phyloP scores from a whole-genome alignment of 2,113 vertebrate species.

The Trogon surrucura region DNA sequence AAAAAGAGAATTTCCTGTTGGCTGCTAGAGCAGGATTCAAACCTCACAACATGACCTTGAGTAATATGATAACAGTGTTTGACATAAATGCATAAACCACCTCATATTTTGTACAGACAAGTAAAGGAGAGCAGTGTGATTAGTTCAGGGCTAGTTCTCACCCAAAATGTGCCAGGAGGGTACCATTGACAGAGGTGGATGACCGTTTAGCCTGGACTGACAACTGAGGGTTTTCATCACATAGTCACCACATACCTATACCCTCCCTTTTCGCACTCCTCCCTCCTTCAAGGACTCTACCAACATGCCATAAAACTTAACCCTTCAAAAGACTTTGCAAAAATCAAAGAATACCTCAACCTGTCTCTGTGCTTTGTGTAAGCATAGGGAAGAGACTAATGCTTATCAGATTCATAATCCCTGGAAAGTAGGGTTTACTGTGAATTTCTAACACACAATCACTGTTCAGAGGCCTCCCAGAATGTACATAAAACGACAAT shows the following conservation, averaged over 20 bases:
- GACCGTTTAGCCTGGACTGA: background rate
- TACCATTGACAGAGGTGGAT: background rate
- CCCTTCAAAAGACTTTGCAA: background rate
- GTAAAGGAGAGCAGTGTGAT: background rate
- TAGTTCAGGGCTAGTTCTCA: background rate
- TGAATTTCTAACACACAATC: background rate
- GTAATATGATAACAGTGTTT: background rate
- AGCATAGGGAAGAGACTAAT: background rate
- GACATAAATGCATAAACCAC: background rate
- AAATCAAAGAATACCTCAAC: background rate
- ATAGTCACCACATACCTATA: background rate
- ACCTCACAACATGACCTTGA: background rate
- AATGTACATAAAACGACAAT: background rate
- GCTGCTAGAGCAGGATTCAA: background rate
- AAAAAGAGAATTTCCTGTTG: background rate
- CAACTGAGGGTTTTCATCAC: background rate
- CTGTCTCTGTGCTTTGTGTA: accelerated
- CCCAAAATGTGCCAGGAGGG: background rate
- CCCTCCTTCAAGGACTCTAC: background rate
- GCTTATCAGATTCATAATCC: background rate
- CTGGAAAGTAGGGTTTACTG: background rate
- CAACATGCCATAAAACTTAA: background rate
- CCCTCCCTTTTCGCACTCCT: background rate
- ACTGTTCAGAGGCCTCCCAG: background rate
- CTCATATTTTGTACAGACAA: background rate